phyloP scores from a whole-genome alignment of 2,797 vertebrate species.

The Peromyscus melanophrys region DNA sequence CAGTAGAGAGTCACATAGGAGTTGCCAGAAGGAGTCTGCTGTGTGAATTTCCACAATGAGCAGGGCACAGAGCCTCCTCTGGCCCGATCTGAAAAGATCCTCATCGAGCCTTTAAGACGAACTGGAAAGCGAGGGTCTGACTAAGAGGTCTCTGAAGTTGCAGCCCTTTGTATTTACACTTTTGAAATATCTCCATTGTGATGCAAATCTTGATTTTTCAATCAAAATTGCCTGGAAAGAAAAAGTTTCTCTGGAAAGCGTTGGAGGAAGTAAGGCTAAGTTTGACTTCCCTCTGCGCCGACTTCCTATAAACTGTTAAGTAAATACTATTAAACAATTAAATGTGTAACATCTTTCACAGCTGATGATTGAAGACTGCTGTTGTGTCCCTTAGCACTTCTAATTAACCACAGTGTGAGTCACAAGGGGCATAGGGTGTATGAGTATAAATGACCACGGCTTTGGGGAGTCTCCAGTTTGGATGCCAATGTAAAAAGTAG shows the following conservation, averaged over 20 bases:
- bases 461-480: background rate
- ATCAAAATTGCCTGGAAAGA: slow-evolving; percentile 77
- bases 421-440: background rate
- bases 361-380: slow-evolving; percentile 12
- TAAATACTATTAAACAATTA: slow-evolving; percentile 14
- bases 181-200: slow-evolving; percentile 91
- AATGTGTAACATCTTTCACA: slow-evolving; percentile 56
- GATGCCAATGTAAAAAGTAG: background rate
- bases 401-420: slow-evolving; percentile 51
- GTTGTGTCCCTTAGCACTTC: slow-evolving; percentile 54
- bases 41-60: slow-evolving; percentile 36
- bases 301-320: slow-evolving; percentile 76
- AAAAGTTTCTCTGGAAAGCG: slow-evolving; percentile 80
- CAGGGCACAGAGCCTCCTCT: slow-evolving; percentile 60
- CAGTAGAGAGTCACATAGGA: background rate
- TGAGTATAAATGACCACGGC: background rate
- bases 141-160: slow-evolving; percentile 86
- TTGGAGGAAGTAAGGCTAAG: slow-evolving; percentile 83
- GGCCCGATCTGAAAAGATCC: slow-evolving; percentile 63
- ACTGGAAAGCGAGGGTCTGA: slow-evolving; percentile 78
- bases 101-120: slow-evolving; percentile 69
- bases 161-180: slow-evolving; percentile 89
- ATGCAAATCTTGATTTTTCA: slow-evolving; percentile 91
- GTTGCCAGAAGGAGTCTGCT: slow-evolving; percentile 8
- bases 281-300: slow-evolving; percentile 72